phyloP scores from a whole-genome alignment of 2,888 invertebrate species.

The Drosophila diplacantha region DNA sequence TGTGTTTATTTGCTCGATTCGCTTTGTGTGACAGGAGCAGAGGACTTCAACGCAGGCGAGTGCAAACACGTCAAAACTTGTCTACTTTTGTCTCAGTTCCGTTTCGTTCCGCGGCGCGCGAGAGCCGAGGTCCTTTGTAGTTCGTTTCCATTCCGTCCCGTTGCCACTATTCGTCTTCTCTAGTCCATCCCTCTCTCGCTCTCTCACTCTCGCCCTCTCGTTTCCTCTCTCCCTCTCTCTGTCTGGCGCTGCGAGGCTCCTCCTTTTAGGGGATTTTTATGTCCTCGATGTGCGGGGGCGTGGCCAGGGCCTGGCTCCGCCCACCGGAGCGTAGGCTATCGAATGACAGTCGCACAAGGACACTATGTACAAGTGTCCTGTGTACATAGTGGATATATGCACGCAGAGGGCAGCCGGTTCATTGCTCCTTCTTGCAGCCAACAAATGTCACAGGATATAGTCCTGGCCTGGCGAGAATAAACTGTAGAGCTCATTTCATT shows the following conservation, averaged over 20 bases:
- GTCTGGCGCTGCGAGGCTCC: slow-evolving; percentile 49
- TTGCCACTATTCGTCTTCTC: slow-evolving; percentile 22
- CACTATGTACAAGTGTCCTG: slow-evolving; percentile 5
- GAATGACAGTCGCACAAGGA: slow-evolving; percentile 17
- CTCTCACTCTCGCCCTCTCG: slow-evolving; percentile 2
- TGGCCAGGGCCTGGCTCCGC: slow-evolving; percentile 60
- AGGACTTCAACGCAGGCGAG: slow-evolving; percentile 8
- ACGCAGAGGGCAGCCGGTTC: slow-evolving; percentile 17
- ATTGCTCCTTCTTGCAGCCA: slow-evolving; percentile 21
- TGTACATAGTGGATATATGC: background rate
- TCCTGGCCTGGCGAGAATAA: background rate
- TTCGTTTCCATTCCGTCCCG: background rate
- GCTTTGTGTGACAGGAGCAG: slow-evolving; percentile 49
- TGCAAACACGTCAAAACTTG: slow-evolving; percentile 40
- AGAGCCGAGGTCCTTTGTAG: slow-evolving; percentile 9
- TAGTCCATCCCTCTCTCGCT: slow-evolving; percentile 26
- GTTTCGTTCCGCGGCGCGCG: slow-evolving; percentile 27
- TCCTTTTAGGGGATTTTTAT: slow-evolving; percentile 69
- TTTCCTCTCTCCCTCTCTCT: slow-evolving; percentile 2
- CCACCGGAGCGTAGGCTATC: slow-evolving; percentile 21
- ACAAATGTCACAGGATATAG: slow-evolving; percentile 11
- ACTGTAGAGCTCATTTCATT: slow-evolving; percentile 1
- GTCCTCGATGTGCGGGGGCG: slow-evolving; percentile 56
- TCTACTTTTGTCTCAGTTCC: slow-evolving; percentile 51
- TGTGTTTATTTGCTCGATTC: slow-evolving; percentile 70